phyloP scores from a whole-genome alignment of 1,140 invertebrate species.

The Temnothorax longispinosus region DNA sequence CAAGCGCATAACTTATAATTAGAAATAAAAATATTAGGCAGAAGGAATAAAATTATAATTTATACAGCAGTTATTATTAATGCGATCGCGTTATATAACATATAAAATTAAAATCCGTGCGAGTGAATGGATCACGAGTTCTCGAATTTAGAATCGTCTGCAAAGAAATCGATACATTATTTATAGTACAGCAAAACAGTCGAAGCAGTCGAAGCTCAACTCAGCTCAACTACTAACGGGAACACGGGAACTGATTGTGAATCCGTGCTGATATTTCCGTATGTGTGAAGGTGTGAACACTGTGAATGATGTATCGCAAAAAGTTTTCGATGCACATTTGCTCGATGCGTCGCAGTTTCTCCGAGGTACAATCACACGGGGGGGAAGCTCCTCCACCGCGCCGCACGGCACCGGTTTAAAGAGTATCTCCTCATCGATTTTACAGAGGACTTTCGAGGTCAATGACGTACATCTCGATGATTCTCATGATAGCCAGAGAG shows the following conservation, averaged over 20 bases:
- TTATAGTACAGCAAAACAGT: background rate
- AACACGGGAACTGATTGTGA: background rate
- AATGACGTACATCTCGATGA: constrained; percentile 67
- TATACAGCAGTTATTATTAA: background rate
- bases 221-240: background rate
- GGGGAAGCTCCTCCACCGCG: background rate
- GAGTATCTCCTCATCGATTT: constrained; percentile 71
- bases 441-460: constrained; percentile 64
- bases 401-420: constrained; percentile 16
- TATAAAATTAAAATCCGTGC: background rate
- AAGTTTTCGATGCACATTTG: background rate
- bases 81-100: background rate
- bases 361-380: background rate
- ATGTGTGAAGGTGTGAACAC: too few species aligned
- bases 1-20: background rate
- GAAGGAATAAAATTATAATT: background rate
- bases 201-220: background rate
- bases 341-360: background rate
- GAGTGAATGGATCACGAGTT: background rate
- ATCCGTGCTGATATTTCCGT: background rate
- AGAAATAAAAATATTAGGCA: background rate
- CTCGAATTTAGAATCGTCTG: background rate
- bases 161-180: constrained; percentile 19
- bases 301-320: background rate
- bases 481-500: background rate